Evolutionary conservation across 2,797 vertebrate species (phyloP).

Genomic region (Microhierax caerulescens): DNA sequence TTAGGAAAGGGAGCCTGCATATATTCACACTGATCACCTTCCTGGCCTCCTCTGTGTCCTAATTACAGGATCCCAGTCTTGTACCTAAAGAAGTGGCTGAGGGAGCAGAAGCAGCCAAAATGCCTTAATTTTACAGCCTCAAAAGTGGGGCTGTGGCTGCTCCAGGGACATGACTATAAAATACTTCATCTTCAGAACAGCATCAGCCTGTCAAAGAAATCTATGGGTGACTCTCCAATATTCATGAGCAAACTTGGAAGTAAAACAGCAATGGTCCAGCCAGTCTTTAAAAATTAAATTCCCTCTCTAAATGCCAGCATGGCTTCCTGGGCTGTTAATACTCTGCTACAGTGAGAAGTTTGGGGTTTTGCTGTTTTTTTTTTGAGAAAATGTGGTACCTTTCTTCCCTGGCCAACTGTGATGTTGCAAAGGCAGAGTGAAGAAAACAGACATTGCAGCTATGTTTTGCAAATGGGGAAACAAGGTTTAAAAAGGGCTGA

Average conservation of each 20-base stretch:
- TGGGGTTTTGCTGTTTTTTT: not conserved
- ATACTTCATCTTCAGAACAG: not conserved
- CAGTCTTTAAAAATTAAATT: not conserved
- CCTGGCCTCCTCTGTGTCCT: not conserved
- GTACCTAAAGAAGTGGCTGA: not conserved
- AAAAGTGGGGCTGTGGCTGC: not conserved
- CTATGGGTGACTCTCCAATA: not conserved
- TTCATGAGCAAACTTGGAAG: not conserved
- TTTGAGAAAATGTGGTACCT: not conserved
- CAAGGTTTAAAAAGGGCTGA: not conserved
- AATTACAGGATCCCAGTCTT: not conserved
- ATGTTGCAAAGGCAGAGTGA: not conserved
- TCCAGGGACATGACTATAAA: not conserved
- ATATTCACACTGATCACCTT: not conserved
- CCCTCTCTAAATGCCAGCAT: not conserved
- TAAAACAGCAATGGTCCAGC: not conserved
- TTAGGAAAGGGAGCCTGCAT: not conserved
- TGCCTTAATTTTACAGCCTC: not conserved
- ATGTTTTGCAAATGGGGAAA: not conserved
- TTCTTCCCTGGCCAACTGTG: not conserved
- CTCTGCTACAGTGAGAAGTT: not conserved
- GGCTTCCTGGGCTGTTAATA: not conserved
- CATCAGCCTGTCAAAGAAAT: not conserved
- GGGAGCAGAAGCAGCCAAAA: not conserved
- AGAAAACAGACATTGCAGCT: not conserved